Percentiles rank a stretch among this genome's conserved stretches.
Conservation (phyloP, 2,888 invertebrate species). For the Caenorhabditis sulstoni region DNA sequence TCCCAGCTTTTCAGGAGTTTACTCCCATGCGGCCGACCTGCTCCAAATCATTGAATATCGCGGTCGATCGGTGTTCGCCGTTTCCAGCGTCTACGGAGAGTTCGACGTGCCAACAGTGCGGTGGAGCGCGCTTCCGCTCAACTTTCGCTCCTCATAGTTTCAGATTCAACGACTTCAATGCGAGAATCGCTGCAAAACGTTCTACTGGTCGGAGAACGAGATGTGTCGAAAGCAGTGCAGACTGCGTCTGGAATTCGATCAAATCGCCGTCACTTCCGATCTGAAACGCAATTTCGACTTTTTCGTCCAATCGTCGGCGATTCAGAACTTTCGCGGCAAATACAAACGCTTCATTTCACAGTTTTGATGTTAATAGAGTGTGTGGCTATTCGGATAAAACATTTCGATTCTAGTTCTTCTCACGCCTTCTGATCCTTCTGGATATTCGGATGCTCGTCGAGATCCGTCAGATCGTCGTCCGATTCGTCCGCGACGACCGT, state of each 20-base stretch:
- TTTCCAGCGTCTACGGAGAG: constrained; percentile 57
- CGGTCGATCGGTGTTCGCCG: constrained; percentile 59
- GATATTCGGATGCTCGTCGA: too few relatives aligned
- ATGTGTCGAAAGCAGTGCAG: constrained; percentile 59
- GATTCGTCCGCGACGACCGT: too few relatives aligned
- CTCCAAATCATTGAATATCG: constrained; percentile 60
- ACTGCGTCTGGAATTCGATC: constrained; percentile 58
- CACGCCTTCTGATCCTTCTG: too few relatives aligned
- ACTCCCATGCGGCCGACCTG: constrained; percentile 61
- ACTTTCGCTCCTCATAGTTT: constrained; percentile 1
- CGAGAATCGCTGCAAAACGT: constrained; percentile 52
- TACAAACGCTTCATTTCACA: constrained; percentile 44
- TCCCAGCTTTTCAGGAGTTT: constrained; percentile 44
- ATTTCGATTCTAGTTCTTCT: too few relatives aligned
- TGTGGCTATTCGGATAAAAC: too few relatives aligned
- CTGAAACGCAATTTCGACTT: constrained; percentile 62
- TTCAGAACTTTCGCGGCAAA: constrained; percentile 61
- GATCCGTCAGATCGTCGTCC: too few relatives aligned
- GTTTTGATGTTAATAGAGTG: too few relatives aligned
- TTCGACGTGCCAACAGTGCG: constrained; percentile 55
- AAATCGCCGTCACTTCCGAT: constrained; percentile 56
- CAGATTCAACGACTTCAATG: constrained; percentile 58
- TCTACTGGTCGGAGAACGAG: constrained; percentile 51
- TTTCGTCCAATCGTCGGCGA: constrained; percentile 58
- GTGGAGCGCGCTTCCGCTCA: too few relatives aligned